Evolutionary conservation across 2,113 vertebrate genomes (phyloP), one percentile per base, ranked within the genome.

Genomic region (Erythrocercus mccallii): DNA sequence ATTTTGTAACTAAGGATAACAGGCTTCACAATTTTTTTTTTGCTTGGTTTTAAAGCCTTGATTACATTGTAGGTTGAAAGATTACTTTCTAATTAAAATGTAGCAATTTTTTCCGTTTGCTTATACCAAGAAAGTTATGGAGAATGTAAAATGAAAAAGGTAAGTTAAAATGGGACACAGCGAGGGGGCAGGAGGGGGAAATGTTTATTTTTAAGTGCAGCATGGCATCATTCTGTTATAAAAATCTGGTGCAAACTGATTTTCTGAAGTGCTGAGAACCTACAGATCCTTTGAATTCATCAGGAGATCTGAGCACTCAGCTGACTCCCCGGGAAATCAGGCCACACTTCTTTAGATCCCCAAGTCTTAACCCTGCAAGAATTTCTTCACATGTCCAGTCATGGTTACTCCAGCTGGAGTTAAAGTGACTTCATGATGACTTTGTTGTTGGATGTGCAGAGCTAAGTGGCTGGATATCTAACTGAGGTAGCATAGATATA

Each of bases 211-310:
- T 96, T 95, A 95, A 80, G 72, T 88, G 88, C 86, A 84, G 68
- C 76, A 70, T 79, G 90, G 94, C 92, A 96, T 95, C 94, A 95
- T 97, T 97, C 90, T 96, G 96, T 95, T 96, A 96, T 64, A 88
- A 91, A 90, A 92, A 88, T 95, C 80, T 90, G 82, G 64, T 90
- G 87, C 90, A 95, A 81, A 77, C 51, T 83, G 88, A 90, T 97
- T 86, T 90, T 90, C 85, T 94, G 76, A 95, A 92, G 44, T 70
- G 48, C 69, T 60, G 69, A 88, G 92, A 84, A 90, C 65, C 65
- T 81, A 45, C 72, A 79, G 56, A 56, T 90, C 64, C 77, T 96
- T 96, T 97, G 92, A 96, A 94, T 97, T 90, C 90, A 93, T 86
- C 48, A 64, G 82, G 74, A 80, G 71, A 92, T 84, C 44, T 81